A percentile compares a stretch with the other conserved stretches of the same genome.
Evolutionary conservation across 2,888 invertebrate species (phyloP).

Genomic region (Diploptera punctata): DNA sequence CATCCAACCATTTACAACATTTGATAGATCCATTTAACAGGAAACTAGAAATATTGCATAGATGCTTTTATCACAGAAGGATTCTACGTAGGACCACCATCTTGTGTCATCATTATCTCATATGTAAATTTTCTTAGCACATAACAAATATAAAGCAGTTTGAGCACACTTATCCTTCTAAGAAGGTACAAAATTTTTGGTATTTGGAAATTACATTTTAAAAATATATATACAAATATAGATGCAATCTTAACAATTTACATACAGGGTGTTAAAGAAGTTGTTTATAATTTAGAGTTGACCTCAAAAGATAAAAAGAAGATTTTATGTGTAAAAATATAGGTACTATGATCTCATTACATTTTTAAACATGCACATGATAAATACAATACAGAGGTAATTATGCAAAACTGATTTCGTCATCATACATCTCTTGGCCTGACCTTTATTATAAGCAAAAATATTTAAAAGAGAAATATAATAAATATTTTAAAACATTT

Average conservation of each 20-base stretch:
- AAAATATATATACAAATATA: background rate
- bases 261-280: no score
- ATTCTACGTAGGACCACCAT: background rate
- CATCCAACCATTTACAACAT: background rate
- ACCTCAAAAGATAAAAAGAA: no score
- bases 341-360: no score
- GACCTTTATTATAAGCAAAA: no score
- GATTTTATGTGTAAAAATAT: no score
- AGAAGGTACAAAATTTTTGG: background rate
- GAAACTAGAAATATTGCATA: slow-evolving; percentile 16
- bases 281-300: no score
- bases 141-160: background rate
- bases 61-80: slow-evolving; percentile 17
- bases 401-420: no score
- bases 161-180: background rate
- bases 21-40: background rate
- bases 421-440: no score
- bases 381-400: no score
- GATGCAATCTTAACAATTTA: background rate
- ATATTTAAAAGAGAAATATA: no score
- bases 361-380: no score
- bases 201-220: slow-evolving; percentile 12
- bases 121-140: background rate
- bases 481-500: no score
- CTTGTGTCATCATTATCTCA: background rate